Evolutionary conservation across 2,888 invertebrate species (phyloP).

Genomic region (Parapristionchus giblindavisi): DNA sequence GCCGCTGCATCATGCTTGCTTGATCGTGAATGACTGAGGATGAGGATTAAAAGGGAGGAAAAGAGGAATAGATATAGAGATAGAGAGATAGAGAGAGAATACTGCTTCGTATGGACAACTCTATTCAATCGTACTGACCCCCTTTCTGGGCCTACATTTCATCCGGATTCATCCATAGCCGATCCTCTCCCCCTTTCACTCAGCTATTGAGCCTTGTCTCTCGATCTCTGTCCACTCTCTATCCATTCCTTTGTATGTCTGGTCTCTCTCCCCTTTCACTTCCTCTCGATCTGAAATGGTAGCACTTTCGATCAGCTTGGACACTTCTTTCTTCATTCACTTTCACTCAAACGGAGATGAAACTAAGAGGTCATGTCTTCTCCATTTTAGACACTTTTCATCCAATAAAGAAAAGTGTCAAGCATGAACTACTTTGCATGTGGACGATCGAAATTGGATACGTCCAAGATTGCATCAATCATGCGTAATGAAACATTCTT

Average conservation of each 20-base stretch:
- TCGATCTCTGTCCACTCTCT: no score
- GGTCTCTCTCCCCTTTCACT: constrained; percentile 24
- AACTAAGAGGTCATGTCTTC: constrained; percentile 32
- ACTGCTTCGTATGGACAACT: constrained; percentile 23
- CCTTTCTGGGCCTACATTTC: constrained; percentile 16
- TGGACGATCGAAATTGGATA: no score
- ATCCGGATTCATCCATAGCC: constrained; percentile 4
- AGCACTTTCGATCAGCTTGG: background rate
- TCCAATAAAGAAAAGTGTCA: no score
- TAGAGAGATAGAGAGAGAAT: constrained; percentile 30
- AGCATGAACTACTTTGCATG: no score
- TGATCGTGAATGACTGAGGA: no score
- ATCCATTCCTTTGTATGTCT: background rate
- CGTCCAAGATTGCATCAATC: no score
- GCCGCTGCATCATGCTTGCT: no score
- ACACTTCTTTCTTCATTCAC: constrained; percentile 6
- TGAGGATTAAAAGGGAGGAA: no score
- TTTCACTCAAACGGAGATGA: constrained; percentile 23
- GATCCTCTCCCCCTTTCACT: constrained; percentile 1
- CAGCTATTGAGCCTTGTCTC: background rate
- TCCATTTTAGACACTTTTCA: no score
- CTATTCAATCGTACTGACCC: constrained; percentile 21
- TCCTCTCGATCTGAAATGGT: constrained; percentile 24
- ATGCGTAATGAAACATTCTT: no score
- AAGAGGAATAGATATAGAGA: no score